Evolutionary conservation across 2,113 vertebrate genomes (phyloP).

Genomic region (Maccullochella peelii): DNA sequence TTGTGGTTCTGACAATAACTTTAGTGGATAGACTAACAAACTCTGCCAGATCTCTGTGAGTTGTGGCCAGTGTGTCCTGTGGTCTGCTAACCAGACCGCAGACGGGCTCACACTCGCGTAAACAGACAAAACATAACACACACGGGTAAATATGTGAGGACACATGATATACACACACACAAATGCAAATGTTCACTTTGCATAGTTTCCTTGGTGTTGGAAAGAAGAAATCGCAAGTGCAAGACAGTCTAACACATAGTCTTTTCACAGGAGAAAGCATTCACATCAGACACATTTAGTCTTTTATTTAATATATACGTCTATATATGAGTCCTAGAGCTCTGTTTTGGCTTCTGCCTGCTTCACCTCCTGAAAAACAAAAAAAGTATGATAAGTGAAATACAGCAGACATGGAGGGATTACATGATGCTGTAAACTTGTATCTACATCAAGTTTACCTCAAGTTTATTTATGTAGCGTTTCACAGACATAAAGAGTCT

Average conservation of each 20-base stretch:
- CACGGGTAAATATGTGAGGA: slow-evolving; percentile 22
- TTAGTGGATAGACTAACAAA: slow-evolving; percentile 65
- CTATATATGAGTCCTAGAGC: slow-evolving; percentile 67
- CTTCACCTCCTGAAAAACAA: slow-evolving; percentile 73
- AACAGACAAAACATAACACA: slow-evolving; percentile 61
- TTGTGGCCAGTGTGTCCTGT: slow-evolving; percentile 59
- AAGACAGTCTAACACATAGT: not conserved
- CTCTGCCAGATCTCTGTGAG: slow-evolving; percentile 57
- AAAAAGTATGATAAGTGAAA: not conserved
- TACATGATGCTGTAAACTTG: not conserved
- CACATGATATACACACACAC: slow-evolving; percentile 25
- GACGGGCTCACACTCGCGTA: slow-evolving; percentile 57
- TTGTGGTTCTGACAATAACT: slow-evolving; percentile 74
- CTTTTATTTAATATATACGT: slow-evolving; percentile 40
- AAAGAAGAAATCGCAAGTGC: not conserved
- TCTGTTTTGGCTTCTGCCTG: slow-evolving; percentile 80
- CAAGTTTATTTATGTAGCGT: not conserved
- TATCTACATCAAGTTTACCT: not conserved
- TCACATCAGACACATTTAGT: not conserved
- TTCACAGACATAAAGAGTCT: not conserved
- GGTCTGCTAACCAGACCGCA: slow-evolving; percentile 58
- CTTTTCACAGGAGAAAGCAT: slow-evolving; percentile 1
- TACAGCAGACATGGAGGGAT: not conserved
- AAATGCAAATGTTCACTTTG: slow-evolving; percentile 30
- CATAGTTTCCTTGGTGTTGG: slow-evolving; percentile 11